Base-by-base conservation (phyloP, 2,113 vertebrate genomes). In the Electrona antarctica region DNA sequence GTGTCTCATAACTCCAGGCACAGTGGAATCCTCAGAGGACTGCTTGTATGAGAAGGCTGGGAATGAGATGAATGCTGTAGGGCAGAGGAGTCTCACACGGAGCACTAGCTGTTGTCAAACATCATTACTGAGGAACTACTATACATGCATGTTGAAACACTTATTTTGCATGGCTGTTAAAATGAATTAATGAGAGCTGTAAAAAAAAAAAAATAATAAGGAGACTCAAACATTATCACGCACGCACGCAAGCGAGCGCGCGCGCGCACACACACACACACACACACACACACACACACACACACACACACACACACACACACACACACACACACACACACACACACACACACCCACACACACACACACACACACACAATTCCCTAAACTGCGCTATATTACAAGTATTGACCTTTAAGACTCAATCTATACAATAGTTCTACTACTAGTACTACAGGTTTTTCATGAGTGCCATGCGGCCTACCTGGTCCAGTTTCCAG, bases 401-500 rank as follows among this genome's bases (percentile, higher is more conserved):
- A 1, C 33, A 41, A 41, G 0, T 41, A 41, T 6, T 41, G 33
- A 41, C 33, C 33, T 41, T 41, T 4, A 41, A 41, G 5, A 41
- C 33, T 41, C 33, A 41, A 41, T 41, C 33, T 41, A 6, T 41
- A 4, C 29, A 2, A 33, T 41, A 41, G 3, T 41, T 4, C 33
- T 41, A 41, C 33, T 41, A 6, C 33, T 21, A 21, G 21, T 21
- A 21, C 21, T 21, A 21, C 21, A 21, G 2, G 33, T 41, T 41
- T 41, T 41, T 41, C 51, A 56, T 6, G 7, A 14, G 11, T 21
- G 10, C 50, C 1, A 51, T 2, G 1, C 12, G 0, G 7, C 88
- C 56, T 91, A 99, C 98, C 97, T 99, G 97, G 79, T 99, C 97
- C 65, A 98, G 93, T 76, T 99, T 99, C 98, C 98, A 99, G 92